phyloP scores from a whole-genome alignment of 2,888 invertebrate species.

The Ctenicera cuprea region DNA sequence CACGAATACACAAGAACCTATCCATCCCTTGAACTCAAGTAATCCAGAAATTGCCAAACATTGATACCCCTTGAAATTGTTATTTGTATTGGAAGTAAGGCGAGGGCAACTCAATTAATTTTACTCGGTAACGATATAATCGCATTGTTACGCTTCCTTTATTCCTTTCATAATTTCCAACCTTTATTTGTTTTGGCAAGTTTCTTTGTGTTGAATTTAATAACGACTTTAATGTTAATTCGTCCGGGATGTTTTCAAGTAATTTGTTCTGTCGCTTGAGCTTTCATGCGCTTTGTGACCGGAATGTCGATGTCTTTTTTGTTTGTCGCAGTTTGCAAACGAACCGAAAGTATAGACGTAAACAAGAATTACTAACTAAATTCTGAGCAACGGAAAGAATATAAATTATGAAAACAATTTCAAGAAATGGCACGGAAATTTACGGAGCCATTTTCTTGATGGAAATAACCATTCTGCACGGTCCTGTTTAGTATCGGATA shows the following conservation, averaged over 20 bases:
- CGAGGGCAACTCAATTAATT: conserved; percentile 36
- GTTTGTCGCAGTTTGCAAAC: conserved; percentile 29
- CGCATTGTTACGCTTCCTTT: conserved; percentile 34
- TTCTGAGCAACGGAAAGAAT: conserved; percentile 10
- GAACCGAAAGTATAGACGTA: conserved; percentile 22
- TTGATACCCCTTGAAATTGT: conserved; percentile 13
- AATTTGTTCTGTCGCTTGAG: conserved; percentile 39
- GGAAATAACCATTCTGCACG: conserved; percentile 3
- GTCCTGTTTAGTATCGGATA: conserved; percentile 16
- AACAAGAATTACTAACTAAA: conserved; percentile 8
- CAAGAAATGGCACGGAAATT: conserved; percentile 14
- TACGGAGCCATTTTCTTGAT: conserved; percentile 5
- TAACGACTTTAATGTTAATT: conserved; percentile 39
- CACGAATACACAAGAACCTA: not conserved
- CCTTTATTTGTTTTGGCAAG: conserved; percentile 14
- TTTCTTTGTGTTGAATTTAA: conserved; percentile 20
- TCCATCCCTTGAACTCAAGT: conserved; percentile 4
- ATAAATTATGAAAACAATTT: conserved; percentile 32
- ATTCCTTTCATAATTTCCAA: conserved; percentile 34
- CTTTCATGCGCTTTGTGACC: conserved; percentile 31
- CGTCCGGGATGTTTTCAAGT: conserved; percentile 24
- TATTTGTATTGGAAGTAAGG: conserved; percentile 21
- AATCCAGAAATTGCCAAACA: conserved; percentile 14
- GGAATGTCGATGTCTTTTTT: conserved; percentile 40
- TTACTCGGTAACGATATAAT: conserved; percentile 35